Conservation (phyloP, 1,140 invertebrate genomes). For the Drosophila suzukii region DNA sequence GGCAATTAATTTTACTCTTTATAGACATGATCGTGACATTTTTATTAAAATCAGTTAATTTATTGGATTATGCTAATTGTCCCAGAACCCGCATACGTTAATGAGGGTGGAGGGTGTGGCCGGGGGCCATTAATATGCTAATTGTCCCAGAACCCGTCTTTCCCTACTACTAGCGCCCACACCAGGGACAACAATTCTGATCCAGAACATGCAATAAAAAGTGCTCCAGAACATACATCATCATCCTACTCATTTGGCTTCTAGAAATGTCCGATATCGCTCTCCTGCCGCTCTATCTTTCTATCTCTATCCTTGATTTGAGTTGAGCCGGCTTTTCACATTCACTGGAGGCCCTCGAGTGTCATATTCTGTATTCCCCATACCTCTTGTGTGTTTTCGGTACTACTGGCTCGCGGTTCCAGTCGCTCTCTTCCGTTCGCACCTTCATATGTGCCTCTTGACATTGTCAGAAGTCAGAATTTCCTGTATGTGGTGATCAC, state of each 20-base stretch:
- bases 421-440: conserved; percentile 12
- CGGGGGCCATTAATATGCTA: too few species aligned
- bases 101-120: too few species aligned
- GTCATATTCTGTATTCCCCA: conserved; percentile 2
- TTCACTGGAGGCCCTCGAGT: conserved; percentile 18
- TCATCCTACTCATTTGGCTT: conserved; percentile 34
- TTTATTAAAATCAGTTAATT: too few species aligned
- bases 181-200: too few species aligned
- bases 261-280: conserved; percentile 21
- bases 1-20: too few species aligned
- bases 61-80: too few species aligned
- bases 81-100: too few species aligned
- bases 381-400: conserved; percentile 32
- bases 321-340: conserved; percentile 37
- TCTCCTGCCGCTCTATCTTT: conserved; percentile 1
- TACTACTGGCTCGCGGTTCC: conserved; percentile 4
- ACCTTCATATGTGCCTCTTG: conserved; percentile 12
- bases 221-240: too few species aligned
- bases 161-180: too few species aligned
- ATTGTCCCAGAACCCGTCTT: too few species aligned
- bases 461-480: conserved; percentile 11
- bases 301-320: conserved; percentile 15
- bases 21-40: too few species aligned
- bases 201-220: too few species aligned
- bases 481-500: conserved; percentile 31